Evolutionary conservation across 2,113 vertebrate species (phyloP).

Genomic region (Vidua macroura): DNA sequence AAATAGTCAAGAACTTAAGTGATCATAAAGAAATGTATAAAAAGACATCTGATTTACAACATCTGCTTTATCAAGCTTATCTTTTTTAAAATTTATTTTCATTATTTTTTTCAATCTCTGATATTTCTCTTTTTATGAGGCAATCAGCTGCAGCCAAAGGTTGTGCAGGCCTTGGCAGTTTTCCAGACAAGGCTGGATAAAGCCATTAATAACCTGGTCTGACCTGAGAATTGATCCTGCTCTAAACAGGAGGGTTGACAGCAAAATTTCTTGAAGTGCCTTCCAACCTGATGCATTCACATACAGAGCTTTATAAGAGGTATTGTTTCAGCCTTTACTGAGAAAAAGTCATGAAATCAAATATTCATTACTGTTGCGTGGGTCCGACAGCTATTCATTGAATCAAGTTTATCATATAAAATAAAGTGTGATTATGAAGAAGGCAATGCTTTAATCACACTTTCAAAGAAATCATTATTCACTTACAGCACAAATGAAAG

Average conservation of each 20-base stretch:
- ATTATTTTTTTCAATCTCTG: background rate
- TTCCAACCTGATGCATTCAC: background rate
- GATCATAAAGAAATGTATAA: background rate
- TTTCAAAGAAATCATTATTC: slow-evolving; percentile 18
- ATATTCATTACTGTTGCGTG: background rate
- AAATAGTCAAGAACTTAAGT: background rate
- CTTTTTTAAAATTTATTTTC: background rate
- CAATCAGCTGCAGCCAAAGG: background rate
- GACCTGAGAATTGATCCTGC: background rate
- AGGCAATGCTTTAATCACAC: background rate
- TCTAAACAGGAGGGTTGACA: background rate
- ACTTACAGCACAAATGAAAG: background rate
- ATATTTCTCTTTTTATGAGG: background rate
- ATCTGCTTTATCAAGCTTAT: background rate
- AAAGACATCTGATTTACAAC: background rate
- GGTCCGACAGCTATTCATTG: background rate
- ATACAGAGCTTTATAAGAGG: background rate
- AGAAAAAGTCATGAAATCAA: background rate
- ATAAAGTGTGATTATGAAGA: background rate
- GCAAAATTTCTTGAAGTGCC: background rate
- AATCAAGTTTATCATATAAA: background rate
- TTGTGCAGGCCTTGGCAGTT: background rate
- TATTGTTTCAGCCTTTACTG: background rate
- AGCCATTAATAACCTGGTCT: background rate
- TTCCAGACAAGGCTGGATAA: background rate